A percentile compares a stretch with the other conserved stretches of the same genome.
phyloP scores from a whole-genome alignment of 2,888 invertebrate species.

The Mesochorus sp. region DNA sequence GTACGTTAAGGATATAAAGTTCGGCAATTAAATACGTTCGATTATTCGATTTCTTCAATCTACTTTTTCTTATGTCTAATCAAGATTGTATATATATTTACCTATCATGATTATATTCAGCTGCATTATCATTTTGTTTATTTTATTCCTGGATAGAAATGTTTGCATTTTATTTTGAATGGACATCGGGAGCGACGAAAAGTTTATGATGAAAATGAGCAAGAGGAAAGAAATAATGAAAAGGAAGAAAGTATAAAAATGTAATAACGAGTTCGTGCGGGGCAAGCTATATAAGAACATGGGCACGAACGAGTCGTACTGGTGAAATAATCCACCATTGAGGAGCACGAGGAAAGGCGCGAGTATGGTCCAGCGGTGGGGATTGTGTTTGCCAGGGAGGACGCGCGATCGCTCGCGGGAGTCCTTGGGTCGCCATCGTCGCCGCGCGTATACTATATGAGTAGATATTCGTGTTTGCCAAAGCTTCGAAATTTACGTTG shows the following conservation, averaged over 20 bases:
- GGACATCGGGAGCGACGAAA: background rate
- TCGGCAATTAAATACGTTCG: background rate
- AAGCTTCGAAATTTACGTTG: slow-evolving; percentile 58
- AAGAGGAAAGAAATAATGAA: background rate
- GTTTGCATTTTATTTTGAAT: slow-evolving; percentile 19
- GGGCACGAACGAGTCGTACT: slow-evolving; percentile 53
- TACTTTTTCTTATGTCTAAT: no score
- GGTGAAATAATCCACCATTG: slow-evolving; percentile 32
- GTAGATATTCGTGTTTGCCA: slow-evolving; percentile 61
- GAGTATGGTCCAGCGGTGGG: slow-evolving; percentile 42
- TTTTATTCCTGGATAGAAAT: slow-evolving; percentile 12
- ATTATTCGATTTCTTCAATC: background rate
- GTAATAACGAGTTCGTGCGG: slow-evolving; percentile 27
- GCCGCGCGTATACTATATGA: slow-evolving; percentile 47
- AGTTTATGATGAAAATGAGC: background rate
- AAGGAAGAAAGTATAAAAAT: slow-evolving; percentile 21
- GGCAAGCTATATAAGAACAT: slow-evolving; percentile 26
- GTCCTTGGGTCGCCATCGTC: slow-evolving; percentile 44
- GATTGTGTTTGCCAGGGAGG: slow-evolving; percentile 56
- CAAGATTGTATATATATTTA: no score
- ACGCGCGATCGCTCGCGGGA: slow-evolving; percentile 17
- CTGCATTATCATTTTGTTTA: background rate
- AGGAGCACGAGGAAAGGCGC: slow-evolving; percentile 32
- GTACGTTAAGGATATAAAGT: background rate
- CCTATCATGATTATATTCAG: no score